Conservation (phyloP, 2,113 vertebrate genomes). For the Oenanthe melanoleuca region DNA sequence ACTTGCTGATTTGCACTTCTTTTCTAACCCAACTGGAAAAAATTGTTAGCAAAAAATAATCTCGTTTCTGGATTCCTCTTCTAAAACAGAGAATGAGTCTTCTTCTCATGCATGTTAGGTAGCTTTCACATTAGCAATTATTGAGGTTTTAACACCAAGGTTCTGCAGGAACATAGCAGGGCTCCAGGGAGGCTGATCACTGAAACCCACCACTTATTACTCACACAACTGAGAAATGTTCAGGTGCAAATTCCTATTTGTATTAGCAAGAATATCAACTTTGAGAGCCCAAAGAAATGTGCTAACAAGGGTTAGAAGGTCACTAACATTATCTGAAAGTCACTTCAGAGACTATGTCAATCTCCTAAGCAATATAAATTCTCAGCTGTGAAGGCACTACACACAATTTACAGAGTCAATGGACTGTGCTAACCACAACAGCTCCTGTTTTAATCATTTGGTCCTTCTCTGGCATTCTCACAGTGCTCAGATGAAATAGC, state of each 20-base stretch:
- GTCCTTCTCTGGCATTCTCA: not conserved
- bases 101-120: not conserved
- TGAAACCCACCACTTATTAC: slow-evolving; percentile 46
- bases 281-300: slow-evolving; percentile 36
- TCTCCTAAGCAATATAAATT: slow-evolving; percentile 20
- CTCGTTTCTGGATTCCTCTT: not conserved
- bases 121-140: not conserved
- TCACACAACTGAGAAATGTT: slow-evolving; percentile 45
- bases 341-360: slow-evolving; percentile 11
- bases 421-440: slow-evolving; percentile 4
- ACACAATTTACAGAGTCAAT: slow-evolving; percentile 38
- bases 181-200: not conserved
- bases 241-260: slow-evolving; percentile 56
- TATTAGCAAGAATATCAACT: slow-evolving; percentile 58
- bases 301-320: slow-evolving; percentile 6
- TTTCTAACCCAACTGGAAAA: not conserved
- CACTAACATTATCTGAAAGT: slow-evolving; percentile 44
- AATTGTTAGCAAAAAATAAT: not conserved
- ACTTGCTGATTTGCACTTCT: slow-evolving; percentile 17
- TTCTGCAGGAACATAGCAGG: not conserved
- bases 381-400: slow-evolving; percentile 12
- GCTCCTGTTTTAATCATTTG: slow-evolving; percentile 28
- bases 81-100: not conserved
- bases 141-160: not conserved
- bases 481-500: not conserved